Percentiles rank a stretch among this genome's conserved stretches.
These are phyloP conservation scores for Tonatia bakeri DNA, from an alignment of 2,113 vertebrate genomes.

Conservation along the genomic window DNA sequence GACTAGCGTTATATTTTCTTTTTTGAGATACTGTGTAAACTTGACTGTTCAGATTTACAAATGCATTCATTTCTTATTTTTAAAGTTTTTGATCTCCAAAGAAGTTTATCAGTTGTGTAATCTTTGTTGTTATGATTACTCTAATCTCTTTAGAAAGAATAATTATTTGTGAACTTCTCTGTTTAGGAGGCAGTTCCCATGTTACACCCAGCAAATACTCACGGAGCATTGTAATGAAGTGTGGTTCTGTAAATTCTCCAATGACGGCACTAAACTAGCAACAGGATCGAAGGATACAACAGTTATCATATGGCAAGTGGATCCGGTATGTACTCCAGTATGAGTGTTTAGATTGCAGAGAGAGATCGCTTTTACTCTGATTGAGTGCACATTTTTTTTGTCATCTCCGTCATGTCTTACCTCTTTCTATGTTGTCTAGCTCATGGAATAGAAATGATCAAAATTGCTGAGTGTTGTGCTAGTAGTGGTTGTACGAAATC, in stretches of 20 bases:
- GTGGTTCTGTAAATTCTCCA: slow-evolving; percentile 99
- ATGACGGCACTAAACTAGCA: slow-evolving; percentile 96
- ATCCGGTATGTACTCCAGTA: slow-evolving; percentile 86
- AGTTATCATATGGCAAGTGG: slow-evolving; percentile 97
- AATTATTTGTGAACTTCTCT: slow-evolving; percentile 20
- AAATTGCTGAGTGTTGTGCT: not conserved
- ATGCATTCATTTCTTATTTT: not conserved
- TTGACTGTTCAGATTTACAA: not conserved
- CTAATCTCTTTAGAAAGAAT: slow-evolving; percentile 16
- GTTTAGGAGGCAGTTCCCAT: slow-evolving; percentile 96
- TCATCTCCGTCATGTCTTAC: not conserved
- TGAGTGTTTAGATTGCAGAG: not conserved
- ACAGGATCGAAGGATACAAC: slow-evolving; percentile 98
- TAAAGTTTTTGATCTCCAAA: not conserved
- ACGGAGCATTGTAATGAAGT: slow-evolving; percentile 99
- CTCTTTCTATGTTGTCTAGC: not conserved
- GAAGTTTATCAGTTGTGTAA: not conserved
- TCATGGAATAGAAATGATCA: not conserved
- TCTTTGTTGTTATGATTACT: not conserved
- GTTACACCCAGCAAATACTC: slow-evolving; percentile 97
- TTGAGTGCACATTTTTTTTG: not conserved
- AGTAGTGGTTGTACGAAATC: not conserved
- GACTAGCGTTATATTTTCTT: not conserved
- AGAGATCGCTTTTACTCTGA: not conserved
- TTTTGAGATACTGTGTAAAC: not conserved